Conservation (phyloP, 2,797 vertebrate genomes). For the Malurus leucopterus region DNA sequence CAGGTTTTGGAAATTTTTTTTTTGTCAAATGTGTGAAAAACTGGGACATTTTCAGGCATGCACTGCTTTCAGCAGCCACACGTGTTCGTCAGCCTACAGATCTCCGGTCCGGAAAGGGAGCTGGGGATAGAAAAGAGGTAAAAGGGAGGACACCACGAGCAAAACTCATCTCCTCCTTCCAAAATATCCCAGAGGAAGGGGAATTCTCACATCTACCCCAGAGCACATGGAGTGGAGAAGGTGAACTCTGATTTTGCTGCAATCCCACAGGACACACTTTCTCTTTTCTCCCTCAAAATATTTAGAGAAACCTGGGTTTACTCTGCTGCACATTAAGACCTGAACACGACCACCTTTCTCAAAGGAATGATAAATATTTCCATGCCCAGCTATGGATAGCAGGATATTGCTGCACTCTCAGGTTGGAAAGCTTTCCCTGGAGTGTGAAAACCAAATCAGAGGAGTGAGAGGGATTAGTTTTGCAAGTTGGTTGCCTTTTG, state of each 20-base stretch:
- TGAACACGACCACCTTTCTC: background rate
- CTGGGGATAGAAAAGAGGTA: background rate
- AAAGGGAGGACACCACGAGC: background rate
- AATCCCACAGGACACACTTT: background rate
- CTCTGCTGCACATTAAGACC: background rate
- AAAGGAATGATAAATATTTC: background rate
- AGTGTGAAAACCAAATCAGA: background rate
- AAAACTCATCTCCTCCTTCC: background rate
- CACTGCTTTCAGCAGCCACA: constrained; percentile 12
- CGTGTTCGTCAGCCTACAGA: constrained; percentile 17
- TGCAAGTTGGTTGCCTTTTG: background rate
- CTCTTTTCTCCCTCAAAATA: background rate
- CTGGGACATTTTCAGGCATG: constrained; percentile 32
- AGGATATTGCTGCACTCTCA: background rate
- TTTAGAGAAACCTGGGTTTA: background rate
- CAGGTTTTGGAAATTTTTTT: constrained; percentile 22
- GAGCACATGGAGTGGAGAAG: background rate
- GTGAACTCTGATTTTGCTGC: background rate
- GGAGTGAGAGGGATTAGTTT: background rate
- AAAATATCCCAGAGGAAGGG: background rate
- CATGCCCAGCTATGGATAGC: background rate
- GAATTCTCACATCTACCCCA: background rate
- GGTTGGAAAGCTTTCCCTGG: background rate
- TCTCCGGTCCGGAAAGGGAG: background rate
- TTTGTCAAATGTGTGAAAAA: constrained; percentile 52